These are phyloP conservation scores for Nomada hirtipes DNA, from an alignment of 2,888 invertebrate genomes.

Conservation along the genomic window DNA sequence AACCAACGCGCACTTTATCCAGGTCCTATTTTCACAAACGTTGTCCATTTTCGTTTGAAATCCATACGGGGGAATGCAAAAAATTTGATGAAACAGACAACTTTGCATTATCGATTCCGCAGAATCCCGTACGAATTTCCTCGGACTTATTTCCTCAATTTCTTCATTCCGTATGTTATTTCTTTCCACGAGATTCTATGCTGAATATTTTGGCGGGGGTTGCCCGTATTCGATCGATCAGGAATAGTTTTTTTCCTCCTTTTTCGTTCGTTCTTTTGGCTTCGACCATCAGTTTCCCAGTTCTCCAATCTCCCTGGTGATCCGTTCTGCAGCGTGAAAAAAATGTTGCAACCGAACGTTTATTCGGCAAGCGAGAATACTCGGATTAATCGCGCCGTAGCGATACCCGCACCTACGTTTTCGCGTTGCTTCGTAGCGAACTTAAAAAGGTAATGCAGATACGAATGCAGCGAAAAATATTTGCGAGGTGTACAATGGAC, in stretches of 20 bases:
- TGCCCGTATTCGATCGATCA: neutral
- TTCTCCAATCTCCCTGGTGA: constrained; percentile 53
- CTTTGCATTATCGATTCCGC: neutral
- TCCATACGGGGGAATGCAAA: neutral
- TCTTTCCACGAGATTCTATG: neutral
- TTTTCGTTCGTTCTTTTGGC: constrained; percentile 29
- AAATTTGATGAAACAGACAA: neutral
- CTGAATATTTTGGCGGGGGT: neutral
- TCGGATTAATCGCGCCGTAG: constrained; percentile 45
- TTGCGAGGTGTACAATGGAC: no score
- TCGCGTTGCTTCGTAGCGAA: neutral
- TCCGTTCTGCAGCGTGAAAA: constrained; percentile 36
- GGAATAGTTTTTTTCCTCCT: neutral
- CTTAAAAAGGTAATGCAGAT: no score
- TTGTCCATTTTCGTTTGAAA: neutral
- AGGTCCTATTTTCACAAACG: neutral
- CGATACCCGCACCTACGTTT: neutral
- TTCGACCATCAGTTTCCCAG: constrained; percentile 43
- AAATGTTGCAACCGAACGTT: constrained; percentile 31
- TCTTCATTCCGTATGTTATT: neutral
- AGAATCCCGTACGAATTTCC: neutral
- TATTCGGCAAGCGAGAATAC: constrained; percentile 53
- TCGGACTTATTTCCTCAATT: constrained; percentile 24
- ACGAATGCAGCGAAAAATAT: neutral
- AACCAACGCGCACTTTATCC: neutral